phyloP scores from a whole-genome alignment of 2,113 vertebrate species.

The Chroicocephalus ridibundus region DNA sequence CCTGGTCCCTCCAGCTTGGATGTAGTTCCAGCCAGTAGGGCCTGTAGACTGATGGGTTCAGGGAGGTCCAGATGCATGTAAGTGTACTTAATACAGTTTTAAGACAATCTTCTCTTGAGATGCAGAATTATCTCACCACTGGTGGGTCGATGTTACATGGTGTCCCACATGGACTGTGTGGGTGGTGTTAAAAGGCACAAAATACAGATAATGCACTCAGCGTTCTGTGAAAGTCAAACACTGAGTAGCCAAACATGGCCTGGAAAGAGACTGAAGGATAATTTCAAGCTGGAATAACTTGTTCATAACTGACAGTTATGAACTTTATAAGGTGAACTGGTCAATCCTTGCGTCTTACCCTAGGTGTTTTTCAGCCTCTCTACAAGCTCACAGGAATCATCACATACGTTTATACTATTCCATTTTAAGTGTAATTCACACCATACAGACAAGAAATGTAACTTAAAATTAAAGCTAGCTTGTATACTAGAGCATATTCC shows the following conservation, averaged over 20 bases:
- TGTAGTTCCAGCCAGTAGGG: background rate
- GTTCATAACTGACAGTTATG: background rate
- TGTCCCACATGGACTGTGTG: background rate
- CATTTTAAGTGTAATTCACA: background rate
- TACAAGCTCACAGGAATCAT: background rate
- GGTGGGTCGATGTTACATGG: background rate
- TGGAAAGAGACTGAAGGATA: background rate
- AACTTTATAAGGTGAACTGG: background rate
- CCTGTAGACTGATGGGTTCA: background rate
- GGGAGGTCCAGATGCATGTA: background rate
- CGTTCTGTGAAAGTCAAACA: background rate
- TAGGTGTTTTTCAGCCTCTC: background rate
- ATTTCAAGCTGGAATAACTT: background rate
- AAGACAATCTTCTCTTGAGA: background rate
- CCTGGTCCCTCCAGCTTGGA: background rate
- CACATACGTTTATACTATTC: background rate
- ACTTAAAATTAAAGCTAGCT: background rate
- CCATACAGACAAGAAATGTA: background rate
- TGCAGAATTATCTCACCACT: background rate
- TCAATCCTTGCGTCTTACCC: background rate
- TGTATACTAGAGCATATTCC: background rate
- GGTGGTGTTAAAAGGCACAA: background rate
- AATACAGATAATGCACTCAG: background rate
- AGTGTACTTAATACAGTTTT: background rate
- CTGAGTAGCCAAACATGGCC: background rate